Percentiles rank a stretch among this genome's conserved stretches.
phyloP scores from a whole-genome alignment of 2,888 invertebrate species.

The Amphipyra tragopoginis region DNA sequence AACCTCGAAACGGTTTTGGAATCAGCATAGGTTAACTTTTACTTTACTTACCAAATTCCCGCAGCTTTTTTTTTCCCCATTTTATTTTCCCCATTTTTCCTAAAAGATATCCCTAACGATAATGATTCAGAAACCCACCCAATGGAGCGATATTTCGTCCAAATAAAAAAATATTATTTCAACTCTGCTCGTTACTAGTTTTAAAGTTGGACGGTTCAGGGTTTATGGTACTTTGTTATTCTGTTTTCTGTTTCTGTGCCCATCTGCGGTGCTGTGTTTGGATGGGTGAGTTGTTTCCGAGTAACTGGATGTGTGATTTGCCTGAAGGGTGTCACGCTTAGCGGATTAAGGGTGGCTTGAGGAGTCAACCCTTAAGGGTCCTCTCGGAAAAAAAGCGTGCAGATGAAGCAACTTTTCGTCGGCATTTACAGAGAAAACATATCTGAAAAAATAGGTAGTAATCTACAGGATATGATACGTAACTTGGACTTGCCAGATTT shows the following conservation, averaged over 20 bases:
- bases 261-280: constrained; percentile 45
- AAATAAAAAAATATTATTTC: constrained; percentile 59
- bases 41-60: no score
- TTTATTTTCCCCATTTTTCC: constrained; percentile 30
- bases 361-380: no score
- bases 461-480: no score
- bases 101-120: constrained; percentile 41
- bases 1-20: no score
- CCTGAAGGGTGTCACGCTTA: neutral
- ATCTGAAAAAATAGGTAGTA: no score
- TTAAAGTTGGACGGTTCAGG: constrained; percentile 47
- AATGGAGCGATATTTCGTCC: constrained; percentile 44
- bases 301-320: constrained; percentile 2
- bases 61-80: constrained; percentile 10
- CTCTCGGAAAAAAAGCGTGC: no score
- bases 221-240: constrained; percentile 50
- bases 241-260: constrained; percentile 40
- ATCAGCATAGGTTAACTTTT: no score
- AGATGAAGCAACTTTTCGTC: no score
- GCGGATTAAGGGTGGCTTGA: no score
- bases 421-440: no score
- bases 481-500: no score
- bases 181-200: constrained; percentile 58
- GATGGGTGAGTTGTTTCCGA: neutral
- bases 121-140: constrained; percentile 40